These are phyloP conservation scores for Rostratula benghalensis DNA, from an alignment of 2,113 vertebrate genomes.

Conservation along the genomic window DNA sequence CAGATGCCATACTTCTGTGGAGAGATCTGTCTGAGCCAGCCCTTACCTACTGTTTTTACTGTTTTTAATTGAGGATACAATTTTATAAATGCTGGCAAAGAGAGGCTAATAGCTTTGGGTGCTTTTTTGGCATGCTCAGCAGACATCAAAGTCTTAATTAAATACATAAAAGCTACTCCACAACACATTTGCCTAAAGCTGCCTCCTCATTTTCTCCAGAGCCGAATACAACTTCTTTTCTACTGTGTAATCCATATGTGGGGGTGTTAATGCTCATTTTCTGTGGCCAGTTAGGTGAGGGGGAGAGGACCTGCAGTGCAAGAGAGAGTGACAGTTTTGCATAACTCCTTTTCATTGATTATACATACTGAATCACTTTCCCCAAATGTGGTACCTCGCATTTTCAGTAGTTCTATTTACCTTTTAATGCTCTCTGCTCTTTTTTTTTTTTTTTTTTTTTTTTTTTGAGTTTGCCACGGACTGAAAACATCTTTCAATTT, in stretches of 20 bases:
- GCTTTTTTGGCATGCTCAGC: background rate
- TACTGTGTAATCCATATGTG: background rate
- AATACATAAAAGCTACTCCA: background rate
- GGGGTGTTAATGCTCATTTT: background rate
- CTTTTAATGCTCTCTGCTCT: background rate
- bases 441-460: background rate
- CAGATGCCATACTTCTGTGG: background rate
- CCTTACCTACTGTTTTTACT: background rate
- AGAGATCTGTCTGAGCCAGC: background rate
- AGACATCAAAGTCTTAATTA: background rate
- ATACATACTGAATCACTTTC: background rate
- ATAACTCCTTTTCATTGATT: background rate
- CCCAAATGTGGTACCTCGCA: background rate
- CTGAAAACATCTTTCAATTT: background rate
- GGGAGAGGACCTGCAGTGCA: background rate
- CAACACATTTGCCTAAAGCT: background rate
- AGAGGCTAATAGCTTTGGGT: background rate
- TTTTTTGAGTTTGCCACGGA: background rate
- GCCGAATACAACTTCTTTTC: background rate
- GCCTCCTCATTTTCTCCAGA: background rate
- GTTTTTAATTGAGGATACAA: background rate
- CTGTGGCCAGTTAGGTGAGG: background rate
- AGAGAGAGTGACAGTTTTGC: background rate
- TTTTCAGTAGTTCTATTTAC: slow-evolving; percentile 2
- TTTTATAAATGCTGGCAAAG: background rate